Conservation (phyloP, 92 coral and sea anemone genomes). For the Epizoanthus fatuus region DNA sequence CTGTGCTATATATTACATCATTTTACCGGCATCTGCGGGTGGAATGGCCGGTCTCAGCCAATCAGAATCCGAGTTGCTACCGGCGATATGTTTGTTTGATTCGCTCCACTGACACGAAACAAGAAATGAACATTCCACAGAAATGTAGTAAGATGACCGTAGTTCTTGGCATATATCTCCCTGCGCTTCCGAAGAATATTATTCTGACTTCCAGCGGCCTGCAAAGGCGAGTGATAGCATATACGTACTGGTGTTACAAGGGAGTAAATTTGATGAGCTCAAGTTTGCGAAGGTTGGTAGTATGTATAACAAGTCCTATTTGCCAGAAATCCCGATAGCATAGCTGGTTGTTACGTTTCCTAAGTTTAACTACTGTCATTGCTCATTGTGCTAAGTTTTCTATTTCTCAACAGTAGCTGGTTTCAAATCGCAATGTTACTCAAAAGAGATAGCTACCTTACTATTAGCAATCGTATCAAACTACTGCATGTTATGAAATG, state of each 20-base stretch:
- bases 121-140: conserved; percentile 57
- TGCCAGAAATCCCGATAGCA: not conserved
- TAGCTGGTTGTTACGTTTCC: not conserved
- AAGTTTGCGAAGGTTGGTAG: too few relatives aligned
- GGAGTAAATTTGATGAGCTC: too few relatives aligned
- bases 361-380: not conserved
- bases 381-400: not conserved
- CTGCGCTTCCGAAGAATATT: not conserved
- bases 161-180: not conserved
- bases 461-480: not conserved
- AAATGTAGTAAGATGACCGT: conserved; percentile 53
- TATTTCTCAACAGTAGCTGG: not conserved
- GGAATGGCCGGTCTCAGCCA: conserved; percentile 23
- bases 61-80: conserved; percentile 22
- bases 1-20: conserved; percentile 76
- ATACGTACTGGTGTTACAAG: not conserved
- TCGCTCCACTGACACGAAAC: conserved; percentile 47
- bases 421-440: not conserved
- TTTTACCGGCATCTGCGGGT: conserved; percentile 88
- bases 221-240: not conserved
- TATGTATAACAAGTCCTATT: too few relatives aligned
- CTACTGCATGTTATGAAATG: not conserved
- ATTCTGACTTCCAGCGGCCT: conserved; percentile 12
- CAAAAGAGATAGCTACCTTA: not conserved
- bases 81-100: conserved; percentile 48